Evolutionary conservation across 23 tunicate species (phyloP), one percentile per base, ranked within the genome.

Genomic region (Halocynthia aurantium): DNA sequence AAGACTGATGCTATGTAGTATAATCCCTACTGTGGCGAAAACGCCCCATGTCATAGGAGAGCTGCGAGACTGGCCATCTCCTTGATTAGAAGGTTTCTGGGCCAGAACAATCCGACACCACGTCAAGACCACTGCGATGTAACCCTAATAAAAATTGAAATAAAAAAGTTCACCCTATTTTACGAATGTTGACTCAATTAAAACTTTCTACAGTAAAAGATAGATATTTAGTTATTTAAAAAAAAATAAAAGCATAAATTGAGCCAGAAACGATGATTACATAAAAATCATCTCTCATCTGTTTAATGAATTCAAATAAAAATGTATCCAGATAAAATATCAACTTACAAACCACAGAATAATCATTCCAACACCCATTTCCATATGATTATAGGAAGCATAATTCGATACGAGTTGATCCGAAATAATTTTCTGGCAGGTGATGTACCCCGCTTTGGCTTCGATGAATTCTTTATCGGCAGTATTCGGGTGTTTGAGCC

Each of bases 321-420:
- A 31, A 31, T 31, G 44, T 58, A 58, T 13, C 63, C 63, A 58
- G 15, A 58, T 58, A 13, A 58, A 58, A 58, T 4, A n/a, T 58
- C 17, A 13, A 81, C 80, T 71, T 82, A 87, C 93, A 57, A 84
- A 10, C 55, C 61, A 77, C 22, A 81, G 56, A 6, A 89, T 49
- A 56, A 67, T 10, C 44, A 78, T 61, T 22, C 96, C 96, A 19
- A 76, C 20, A 6, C 68, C 83, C 85, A 89, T 84, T 11, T 15
- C 66, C 12, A 67, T 69, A 50, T 89, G 81, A 69, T 89, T 86
- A 69, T 89, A 89, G 7, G 87, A 78, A 22, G 96, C 96, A 7
- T 84, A 4, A 50, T 89, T 80, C 10, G 85, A 89, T 7, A 81
- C 81, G 2, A 89, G 75, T 67, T 72, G 31, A 9, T 70, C 76